phyloP scores from a whole-genome alignment of 2,888 invertebrate genomes.

The Drosophila infuscata region DNA sequence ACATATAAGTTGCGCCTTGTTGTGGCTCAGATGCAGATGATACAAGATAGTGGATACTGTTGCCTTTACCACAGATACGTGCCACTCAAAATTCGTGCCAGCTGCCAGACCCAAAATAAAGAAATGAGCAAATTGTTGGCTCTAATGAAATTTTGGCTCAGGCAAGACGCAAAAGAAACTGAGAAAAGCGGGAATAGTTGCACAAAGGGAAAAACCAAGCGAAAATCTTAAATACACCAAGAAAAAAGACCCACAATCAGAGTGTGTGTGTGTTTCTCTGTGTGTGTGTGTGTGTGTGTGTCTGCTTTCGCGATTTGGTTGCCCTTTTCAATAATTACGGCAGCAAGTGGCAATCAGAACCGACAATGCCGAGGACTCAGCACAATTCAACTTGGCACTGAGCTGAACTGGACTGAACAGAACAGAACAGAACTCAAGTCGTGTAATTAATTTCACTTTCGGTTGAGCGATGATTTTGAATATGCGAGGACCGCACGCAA shows the following conservation, averaged over 20 bases:
- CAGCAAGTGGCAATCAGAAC: conserved; percentile 44
- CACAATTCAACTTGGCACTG: conserved; percentile 39
- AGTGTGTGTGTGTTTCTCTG: conserved; percentile 9
- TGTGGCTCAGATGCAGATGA: conserved; percentile 28
- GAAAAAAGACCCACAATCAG: conserved; percentile 14
- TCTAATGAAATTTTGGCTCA: conserved; percentile 68
- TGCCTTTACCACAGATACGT: conserved; percentile 35
- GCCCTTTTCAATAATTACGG: conserved; percentile 71
- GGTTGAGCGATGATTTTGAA: conserved; percentile 77
- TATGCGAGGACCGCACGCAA: conserved; percentile 71
- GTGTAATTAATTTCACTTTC: conserved; percentile 79
- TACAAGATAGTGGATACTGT: conserved; percentile 26
- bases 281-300: conserved; percentile 13
- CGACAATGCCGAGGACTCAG: conserved; percentile 40
- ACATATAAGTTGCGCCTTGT: conserved; percentile 6
- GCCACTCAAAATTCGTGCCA: conserved; percentile 39
- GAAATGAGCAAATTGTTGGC: conserved; percentile 48
- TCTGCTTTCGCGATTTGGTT: conserved; percentile 34
- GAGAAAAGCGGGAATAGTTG: conserved; percentile 20
- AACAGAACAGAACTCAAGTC: conserved; percentile 56
- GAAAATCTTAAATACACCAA: conserved; percentile 22
- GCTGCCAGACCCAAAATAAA: conserved; percentile 29
- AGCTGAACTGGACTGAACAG: conserved; percentile 12
- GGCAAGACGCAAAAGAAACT: conserved; percentile 26
- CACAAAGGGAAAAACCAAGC: conserved; percentile 11